phyloP scores from a whole-genome alignment of 2,888 invertebrate species.

The Phaonia tiefii region DNA sequence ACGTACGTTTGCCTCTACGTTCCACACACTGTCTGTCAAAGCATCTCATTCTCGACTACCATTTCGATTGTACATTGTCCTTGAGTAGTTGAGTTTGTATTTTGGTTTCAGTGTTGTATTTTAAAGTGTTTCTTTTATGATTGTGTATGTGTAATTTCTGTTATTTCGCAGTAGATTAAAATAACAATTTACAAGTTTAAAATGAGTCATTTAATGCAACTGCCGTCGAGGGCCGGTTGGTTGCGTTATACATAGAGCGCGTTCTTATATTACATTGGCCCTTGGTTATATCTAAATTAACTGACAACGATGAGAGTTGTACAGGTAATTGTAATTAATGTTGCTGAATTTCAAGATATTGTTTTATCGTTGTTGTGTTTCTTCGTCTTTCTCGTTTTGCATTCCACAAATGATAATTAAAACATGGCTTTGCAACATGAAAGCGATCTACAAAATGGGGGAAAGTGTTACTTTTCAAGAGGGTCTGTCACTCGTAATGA shows the following conservation, averaged over 20 bases:
- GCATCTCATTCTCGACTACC: too few species aligned
- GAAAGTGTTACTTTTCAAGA: slow-evolving; percentile 60
- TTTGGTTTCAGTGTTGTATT: slow-evolving; percentile 15
- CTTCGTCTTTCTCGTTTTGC: slow-evolving; percentile 20
- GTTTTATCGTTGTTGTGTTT: slow-evolving; percentile 20
- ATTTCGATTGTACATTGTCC: slow-evolving; percentile 46
- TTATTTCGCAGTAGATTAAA: slow-evolving; percentile 58
- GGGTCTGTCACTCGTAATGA: slow-evolving; percentile 34
- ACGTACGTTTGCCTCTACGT: too few species aligned
- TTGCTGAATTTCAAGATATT: slow-evolving; percentile 63
- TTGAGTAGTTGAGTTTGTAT: slow-evolving; percentile 46
- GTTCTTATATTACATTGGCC: slow-evolving; percentile 2
- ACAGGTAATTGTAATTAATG: slow-evolving; percentile 68
- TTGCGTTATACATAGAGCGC: not conserved
- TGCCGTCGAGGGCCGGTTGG: not conserved
- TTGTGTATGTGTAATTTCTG: slow-evolving; percentile 27
- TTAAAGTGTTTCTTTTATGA: slow-evolving; percentile 26
- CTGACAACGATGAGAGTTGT: slow-evolving; percentile 67
- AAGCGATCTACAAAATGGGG: slow-evolving; percentile 32
- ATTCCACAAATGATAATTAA: slow-evolving; percentile 48
- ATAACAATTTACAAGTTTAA: slow-evolving; percentile 65
- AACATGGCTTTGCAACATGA: slow-evolving; percentile 15
- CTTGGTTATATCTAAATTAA: slow-evolving; percentile 64
- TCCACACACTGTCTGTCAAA: too few species aligned
- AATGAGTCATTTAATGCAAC: slow-evolving; percentile 64